These are phyloP conservation scores for Lathamus discolor DNA, from an alignment of 2,113 vertebrate species.

Conservation along the genomic window DNA sequence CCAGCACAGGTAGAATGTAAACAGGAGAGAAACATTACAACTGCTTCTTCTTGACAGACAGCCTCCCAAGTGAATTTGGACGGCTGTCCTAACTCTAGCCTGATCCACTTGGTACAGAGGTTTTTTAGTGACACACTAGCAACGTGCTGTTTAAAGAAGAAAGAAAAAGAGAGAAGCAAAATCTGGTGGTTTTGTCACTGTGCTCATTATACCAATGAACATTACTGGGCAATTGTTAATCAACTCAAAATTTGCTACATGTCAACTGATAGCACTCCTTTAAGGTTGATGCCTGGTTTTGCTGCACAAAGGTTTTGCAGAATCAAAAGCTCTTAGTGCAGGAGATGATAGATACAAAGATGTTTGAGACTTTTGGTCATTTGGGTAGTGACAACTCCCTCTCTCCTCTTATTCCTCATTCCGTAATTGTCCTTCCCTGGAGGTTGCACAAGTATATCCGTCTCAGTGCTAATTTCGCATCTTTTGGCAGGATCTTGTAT, in stretches of 20 bases:
- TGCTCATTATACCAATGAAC: not conserved
- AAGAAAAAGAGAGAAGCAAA: not conserved
- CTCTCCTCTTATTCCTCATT: slow-evolving; percentile 1
- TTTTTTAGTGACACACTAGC: not conserved
- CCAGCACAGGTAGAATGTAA: slow-evolving; percentile 56
- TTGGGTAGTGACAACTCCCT: not conserved
- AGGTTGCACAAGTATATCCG: slow-evolving; percentile 12
- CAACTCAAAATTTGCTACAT: not conserved
- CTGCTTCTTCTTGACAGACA: slow-evolving; percentile 9
- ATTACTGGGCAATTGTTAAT: not conserved
- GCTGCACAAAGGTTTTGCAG: not conserved
- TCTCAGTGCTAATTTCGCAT: slow-evolving; percentile 4
- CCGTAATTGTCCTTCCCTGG: slow-evolving; percentile 20
- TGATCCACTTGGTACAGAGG: not conserved
- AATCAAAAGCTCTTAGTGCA: not conserved
- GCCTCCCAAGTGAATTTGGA: not conserved
- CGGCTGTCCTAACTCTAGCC: not conserved
- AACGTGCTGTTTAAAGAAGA: not conserved
- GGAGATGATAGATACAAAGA: not conserved
- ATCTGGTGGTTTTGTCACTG: not conserved
- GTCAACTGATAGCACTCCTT: not conserved
- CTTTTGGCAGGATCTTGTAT: slow-evolving; percentile 40
- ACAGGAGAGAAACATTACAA: slow-evolving; percentile 39
- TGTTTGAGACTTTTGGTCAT: slow-evolving; percentile 6
- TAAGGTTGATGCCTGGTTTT: not conserved